These are phyloP conservation scores for Polyommatus iphigenia DNA, from an alignment of 2,888 invertebrate species.

Conservation along the genomic window DNA sequence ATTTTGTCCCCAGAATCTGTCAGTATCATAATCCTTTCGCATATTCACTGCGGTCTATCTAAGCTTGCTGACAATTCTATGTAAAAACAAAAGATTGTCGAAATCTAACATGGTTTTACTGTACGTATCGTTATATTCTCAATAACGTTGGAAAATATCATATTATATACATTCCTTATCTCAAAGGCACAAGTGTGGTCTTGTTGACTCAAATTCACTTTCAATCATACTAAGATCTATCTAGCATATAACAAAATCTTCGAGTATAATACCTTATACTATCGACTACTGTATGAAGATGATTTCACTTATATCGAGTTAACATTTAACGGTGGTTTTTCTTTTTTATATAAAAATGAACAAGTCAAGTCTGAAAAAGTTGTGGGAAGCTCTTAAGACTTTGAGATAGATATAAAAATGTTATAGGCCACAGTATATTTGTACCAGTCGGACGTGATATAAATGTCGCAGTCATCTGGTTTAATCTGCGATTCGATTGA, in stretches of 20 bases:
- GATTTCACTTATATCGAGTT: constrained; percentile 23
- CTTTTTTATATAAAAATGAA: constrained; percentile 30
- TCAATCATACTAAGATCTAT: constrained; percentile 39
- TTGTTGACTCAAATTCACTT: constrained; percentile 53
- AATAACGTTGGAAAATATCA: constrained; percentile 37
- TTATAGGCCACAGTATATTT: background rate
- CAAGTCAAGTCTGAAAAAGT: constrained; percentile 21
- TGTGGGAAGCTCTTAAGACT: constrained; percentile 21
- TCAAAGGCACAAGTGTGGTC: constrained; percentile 74
- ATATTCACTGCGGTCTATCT: too few species aligned
- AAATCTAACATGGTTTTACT: background rate
- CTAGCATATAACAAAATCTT: constrained; percentile 24
- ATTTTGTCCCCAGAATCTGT: too few species aligned
- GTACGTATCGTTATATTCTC: constrained; percentile 14
- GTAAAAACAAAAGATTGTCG: background rate
- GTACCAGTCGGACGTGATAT: background rate
- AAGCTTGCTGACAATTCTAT: background rate
- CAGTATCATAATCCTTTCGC: too few species aligned
- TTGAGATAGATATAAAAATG: constrained; percentile 16
- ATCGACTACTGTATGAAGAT: constrained; percentile 22
- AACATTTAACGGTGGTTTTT: constrained; percentile 14
- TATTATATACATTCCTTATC: constrained; percentile 61
- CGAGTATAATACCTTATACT: constrained; percentile 10
- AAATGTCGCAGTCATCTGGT: too few species aligned
- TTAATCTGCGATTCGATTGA: too few species aligned